phyloP scores from a whole-genome alignment of 2,888 invertebrate genomes.

The Tetropium fuscum region DNA sequence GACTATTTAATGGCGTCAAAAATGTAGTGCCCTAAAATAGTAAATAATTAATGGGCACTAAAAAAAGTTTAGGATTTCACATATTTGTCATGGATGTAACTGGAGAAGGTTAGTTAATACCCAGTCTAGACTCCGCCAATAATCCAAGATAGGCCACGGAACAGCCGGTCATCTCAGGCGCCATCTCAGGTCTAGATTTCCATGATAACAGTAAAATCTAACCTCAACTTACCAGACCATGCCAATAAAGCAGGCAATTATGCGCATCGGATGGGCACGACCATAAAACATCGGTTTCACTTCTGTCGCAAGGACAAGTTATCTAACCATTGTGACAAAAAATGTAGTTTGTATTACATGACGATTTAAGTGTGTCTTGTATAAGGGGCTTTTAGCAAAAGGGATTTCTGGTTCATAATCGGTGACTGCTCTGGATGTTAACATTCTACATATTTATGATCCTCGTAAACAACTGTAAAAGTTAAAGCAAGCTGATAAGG shows the following conservation, averaged over 20 bases:
- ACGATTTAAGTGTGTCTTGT: neutral
- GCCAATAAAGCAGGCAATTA: slow-evolving; percentile 26
- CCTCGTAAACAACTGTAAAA: neutral
- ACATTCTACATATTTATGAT: neutral
- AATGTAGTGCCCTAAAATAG: neutral
- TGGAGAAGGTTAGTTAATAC: slow-evolving; percentile 38
- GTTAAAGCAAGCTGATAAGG: too few relatives aligned
- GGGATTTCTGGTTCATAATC: neutral
- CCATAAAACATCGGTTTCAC: slow-evolving; percentile 29
- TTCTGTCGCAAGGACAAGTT: slow-evolving; percentile 9
- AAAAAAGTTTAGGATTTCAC: slow-evolving; percentile 22
- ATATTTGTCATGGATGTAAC: slow-evolving; percentile 33
- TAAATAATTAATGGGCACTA: slow-evolving; percentile 7
- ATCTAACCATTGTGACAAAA: slow-evolving; percentile 18
- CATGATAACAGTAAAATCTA: slow-evolving; percentile 40
- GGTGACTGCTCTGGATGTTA: neutral
- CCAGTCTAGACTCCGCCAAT: slow-evolving; percentile 51
- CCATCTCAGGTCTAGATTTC: slow-evolving; percentile 47
- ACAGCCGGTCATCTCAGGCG: slow-evolving; percentile 47
- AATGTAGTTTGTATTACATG: slow-evolving; percentile 25
- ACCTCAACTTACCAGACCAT: slow-evolving; percentile 25
- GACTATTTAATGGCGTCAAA: slow-evolving; percentile 3
- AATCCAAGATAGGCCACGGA: slow-evolving; percentile 47
- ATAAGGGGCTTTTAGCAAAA: neutral
- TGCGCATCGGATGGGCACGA: slow-evolving; percentile 13